Conservation (phyloP, 2,888 invertebrate species). For the Hermaeophaga mercurialis region DNA sequence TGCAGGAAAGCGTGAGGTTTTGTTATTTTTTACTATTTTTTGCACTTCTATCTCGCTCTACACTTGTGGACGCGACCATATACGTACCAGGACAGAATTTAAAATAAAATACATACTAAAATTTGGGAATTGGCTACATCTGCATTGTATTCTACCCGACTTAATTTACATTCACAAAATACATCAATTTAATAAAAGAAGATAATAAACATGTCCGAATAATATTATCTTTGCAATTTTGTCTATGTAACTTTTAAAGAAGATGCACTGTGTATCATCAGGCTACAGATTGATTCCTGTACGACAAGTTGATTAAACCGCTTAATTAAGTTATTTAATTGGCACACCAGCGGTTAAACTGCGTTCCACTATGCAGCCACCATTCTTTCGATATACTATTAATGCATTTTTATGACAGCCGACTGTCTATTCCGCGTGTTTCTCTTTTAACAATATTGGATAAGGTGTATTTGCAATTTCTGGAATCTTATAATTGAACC, state of each 20-base stretch:
- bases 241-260: not conserved
- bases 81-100: too few species aligned
- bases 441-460: constrained; percentile 25
- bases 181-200: too few species aligned
- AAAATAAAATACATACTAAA: too few species aligned
- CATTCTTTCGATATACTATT: constrained; percentile 34
- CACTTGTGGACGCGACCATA: too few species aligned
- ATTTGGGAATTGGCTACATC: too few species aligned
- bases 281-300: constrained; percentile 55
- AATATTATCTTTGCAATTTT: too few species aligned
- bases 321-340: constrained; percentile 66
- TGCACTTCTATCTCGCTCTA: too few species aligned
- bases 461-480: constrained; percentile 15
- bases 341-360: constrained; percentile 52
- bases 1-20: too few species aligned
- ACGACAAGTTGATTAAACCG: constrained; percentile 64
- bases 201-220: too few species aligned
- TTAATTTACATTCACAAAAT: too few species aligned
- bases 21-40: too few species aligned
- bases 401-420: constrained; percentile 29
- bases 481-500: constrained; percentile 16
- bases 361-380: constrained; percentile 40
- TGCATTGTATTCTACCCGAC: too few species aligned
- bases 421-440: constrained; percentile 19
- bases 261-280: constrained; percentile 34